Base-by-base conservation (phyloP, 2,888 invertebrate genomes). In the Lepidonotus clava region DNA sequence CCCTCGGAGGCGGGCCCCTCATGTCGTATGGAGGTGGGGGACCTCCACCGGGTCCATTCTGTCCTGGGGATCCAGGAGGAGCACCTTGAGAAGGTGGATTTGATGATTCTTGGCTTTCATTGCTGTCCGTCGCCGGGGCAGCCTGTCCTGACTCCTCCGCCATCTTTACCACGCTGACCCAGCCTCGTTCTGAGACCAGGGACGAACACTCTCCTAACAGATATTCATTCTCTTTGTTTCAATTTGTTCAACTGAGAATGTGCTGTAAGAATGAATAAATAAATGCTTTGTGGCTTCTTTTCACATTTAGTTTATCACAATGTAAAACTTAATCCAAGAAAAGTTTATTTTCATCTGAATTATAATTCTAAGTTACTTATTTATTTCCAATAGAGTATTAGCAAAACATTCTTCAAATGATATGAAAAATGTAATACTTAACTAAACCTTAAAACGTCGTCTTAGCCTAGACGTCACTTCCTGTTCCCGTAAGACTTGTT, bases 141-240 rank as follows among this genome's bases (percentile, higher is more conserved):
- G 41, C 28, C 6, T 53, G 18, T 24, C 21, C 36, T 56, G n/a
- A n/a, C n/a, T 56, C 83, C 8, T 83, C 83, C 24, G 83, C 83
- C 83, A 83, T 83, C 56, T 83, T 83, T 56, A 46, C 83, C 83
- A 83, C 83, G 83, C 83, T 51, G 32, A 34, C 24, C 24, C 24
- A 53, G 40, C 86, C 86, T 86, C 86, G 86, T 76, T 86, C 67
- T 85, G 67, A 21, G 80, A 18, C 8, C 56, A 56, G 24, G 38
- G 21, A 36, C n/a, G n/a, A n/a, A n/a, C n/a, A n/a, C n/a, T n/a
- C n/a, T n/a, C n/a, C n/a, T n/a, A n/a, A n/a, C n/a, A n/a, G n/a
- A n/a, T n/a, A n/a, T n/a, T n/a, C n/a, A n/a, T n/a, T n/a, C n/a
- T n/a, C n/a, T n/a, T n/a, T n/a, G n/a, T n/a, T n/a, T n/a, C n/a